phyloP scores from a whole-genome alignment of 1,140 invertebrate species.

The Spodoptera litura region DNA sequence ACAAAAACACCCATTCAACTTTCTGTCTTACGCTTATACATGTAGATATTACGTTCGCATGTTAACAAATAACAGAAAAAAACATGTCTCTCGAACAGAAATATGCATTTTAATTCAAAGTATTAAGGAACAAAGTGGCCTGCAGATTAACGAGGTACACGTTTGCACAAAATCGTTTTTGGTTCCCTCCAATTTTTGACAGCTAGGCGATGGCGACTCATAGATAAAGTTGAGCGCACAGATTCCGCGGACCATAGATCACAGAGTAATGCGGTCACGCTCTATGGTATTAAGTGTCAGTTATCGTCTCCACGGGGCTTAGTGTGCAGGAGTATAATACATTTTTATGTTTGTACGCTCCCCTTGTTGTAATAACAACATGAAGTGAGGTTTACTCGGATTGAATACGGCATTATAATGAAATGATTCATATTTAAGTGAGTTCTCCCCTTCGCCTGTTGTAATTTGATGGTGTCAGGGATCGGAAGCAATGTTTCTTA shows the following conservation, averaged over 20 bases:
- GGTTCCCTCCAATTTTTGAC: slow-evolving; percentile 77
- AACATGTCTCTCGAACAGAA: slow-evolving; percentile 5
- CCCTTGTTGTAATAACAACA: slow-evolving; percentile 83
- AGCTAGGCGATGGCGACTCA: slow-evolving; percentile 70
- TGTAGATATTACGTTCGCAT: slow-evolving; percentile 54
- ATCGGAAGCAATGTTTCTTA: slow-evolving; percentile 84
- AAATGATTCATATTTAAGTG: slow-evolving; percentile 87
- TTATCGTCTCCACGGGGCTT: slow-evolving; percentile 84
- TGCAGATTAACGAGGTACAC: slow-evolving; percentile 47
- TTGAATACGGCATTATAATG: slow-evolving; percentile 86
- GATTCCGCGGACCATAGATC: slow-evolving; percentile 81
- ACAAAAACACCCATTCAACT: slow-evolving; percentile 58
- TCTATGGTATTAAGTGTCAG: slow-evolving; percentile 86
- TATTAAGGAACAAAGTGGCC: slow-evolving; percentile 57
- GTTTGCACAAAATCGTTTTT: slow-evolving; percentile 59
- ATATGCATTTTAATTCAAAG: slow-evolving; percentile 49
- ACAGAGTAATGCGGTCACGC: slow-evolving; percentile 85
- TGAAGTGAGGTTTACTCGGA: slow-evolving; percentile 85
- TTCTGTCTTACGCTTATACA: slow-evolving; percentile 55
- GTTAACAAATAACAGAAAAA: slow-evolving; percentile 40
- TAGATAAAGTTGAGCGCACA: slow-evolving; percentile 78
- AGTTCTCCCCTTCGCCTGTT: slow-evolving; percentile 78
- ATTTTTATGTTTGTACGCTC: slow-evolving; percentile 81
- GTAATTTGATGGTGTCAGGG: slow-evolving; percentile 81
- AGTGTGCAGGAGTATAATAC: slow-evolving; percentile 75